Conservation (phyloP, 2,888 invertebrate species). For the Caenorhabditis doughertyi region DNA sequence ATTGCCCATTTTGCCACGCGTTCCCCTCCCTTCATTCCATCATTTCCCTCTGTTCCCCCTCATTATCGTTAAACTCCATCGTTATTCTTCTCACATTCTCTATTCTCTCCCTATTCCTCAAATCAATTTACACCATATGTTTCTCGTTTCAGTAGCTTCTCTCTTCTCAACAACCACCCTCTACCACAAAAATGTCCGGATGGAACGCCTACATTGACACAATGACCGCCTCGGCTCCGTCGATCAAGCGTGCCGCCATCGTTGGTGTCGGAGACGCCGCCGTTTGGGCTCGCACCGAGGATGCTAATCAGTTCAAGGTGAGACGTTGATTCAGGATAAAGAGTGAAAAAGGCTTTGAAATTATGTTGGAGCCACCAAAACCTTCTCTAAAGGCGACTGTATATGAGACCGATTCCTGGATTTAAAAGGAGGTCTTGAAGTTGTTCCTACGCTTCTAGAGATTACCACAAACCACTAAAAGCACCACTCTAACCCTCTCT, state of each 20-base stretch:
- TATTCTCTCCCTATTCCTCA: neutral
- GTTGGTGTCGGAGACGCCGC: constrained; percentile 78
- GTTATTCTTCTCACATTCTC: neutral
- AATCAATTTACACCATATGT: constrained; percentile 18
- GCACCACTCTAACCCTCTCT: too few species aligned
- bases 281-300: constrained; percentile 79
- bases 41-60: neutral
- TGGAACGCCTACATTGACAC: constrained; percentile 80
- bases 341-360: too few species aligned
- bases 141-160: constrained; percentile 38
- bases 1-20: neutral
- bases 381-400: too few species aligned
- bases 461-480: too few species aligned
- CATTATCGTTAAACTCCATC: neutral
- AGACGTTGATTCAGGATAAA: too few species aligned
- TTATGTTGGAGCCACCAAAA: too few species aligned
- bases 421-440: too few species aligned
- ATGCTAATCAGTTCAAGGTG: constrained; percentile 72
- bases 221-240: constrained; percentile 68
- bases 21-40: neutral
- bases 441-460: too few species aligned
- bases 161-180: neutral
- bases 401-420: too few species aligned
- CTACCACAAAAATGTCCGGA: constrained; percentile 74
- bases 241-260: constrained; percentile 81